Conservation (phyloP, 2,888 invertebrate genomes). For the Dendrolimus pini region DNA sequence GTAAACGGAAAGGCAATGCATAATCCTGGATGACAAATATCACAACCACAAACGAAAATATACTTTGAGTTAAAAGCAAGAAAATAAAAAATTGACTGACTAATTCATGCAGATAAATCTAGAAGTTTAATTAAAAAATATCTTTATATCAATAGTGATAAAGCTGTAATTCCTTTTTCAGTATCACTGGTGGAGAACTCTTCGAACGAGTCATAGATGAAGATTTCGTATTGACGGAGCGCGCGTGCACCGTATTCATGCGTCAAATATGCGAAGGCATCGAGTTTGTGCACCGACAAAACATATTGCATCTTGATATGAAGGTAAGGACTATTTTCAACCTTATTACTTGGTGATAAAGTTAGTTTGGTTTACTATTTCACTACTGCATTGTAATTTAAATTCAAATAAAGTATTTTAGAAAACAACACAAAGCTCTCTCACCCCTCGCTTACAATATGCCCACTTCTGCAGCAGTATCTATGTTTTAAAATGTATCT, state of each 20-base stretch:
- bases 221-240: conserved; percentile 97
- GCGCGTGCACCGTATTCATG: conserved; percentile 97
- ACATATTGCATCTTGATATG: conserved; percentile 97
- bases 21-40: neutral
- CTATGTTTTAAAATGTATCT: no score
- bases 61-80: neutral
- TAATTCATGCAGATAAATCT: neutral
- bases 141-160: neutral
- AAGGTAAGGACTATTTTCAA: conserved; percentile 79
- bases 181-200: conserved; percentile 98
- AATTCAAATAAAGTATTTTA: no score
- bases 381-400: neutral
- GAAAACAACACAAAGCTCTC: no score
- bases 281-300: conserved; percentile 96
- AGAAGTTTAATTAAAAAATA: neutral
- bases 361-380: neutral
- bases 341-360: neutral
- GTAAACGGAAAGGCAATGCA: neutral
- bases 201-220: conserved; percentile 99
- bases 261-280: conserved; percentile 99
- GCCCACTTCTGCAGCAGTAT: no score
- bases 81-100: neutral
- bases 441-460: no score
- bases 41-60: neutral
- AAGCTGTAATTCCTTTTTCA: conserved; percentile 58